Base-by-base conservation (phyloP, 1,140 invertebrate species). In the Procambarus virginalis region DNA sequence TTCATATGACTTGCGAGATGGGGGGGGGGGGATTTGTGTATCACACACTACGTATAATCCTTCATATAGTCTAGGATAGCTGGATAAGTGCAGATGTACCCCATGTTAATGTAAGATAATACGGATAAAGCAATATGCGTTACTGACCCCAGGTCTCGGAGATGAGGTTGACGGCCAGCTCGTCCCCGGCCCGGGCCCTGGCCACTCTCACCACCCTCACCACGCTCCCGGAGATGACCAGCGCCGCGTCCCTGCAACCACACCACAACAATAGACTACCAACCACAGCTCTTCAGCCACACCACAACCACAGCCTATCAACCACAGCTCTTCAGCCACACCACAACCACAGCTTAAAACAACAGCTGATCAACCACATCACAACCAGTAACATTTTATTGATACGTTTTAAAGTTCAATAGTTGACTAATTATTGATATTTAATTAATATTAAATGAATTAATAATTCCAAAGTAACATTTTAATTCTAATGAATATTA, bases 91-190 rank as follows among this genome's bases (percentile, higher is more conserved):
- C 75, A 45, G 10, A 22, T 2, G 75, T 77, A 22, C 17, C 10
- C n/a, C 34, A 22, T 77, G 45, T 10, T 77, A n/a, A 45, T 12
- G 34, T 20, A 12, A n/a, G 17, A 46, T 58, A 64, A 83, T 2
- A 84, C 17, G 49, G 49, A 45, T 20, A 64, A 17, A 60, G 34
- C 60, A 51, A 77, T 46, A 12, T 80, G 5, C 0, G 46, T 8
- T 45, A 12, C 78, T 89, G 51, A 94, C 94, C 94, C 93, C 93
- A 94, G 17, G 93, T 92, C 48, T 93, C 93, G 84, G 94, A 94
- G 55, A 94, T 92, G 34, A 94, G 91, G 91, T 93, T 92, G 14
- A 94, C 92, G 86, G 75, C 91, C 9, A 94, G 89, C 76, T 93
- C 92, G 12, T 93, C 92, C 49, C 94, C 94, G 34, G 91, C 93